Evolutionary conservation across 2,888 invertebrate genomes (phyloP).

Genomic region (Drosophila rellima): DNA sequence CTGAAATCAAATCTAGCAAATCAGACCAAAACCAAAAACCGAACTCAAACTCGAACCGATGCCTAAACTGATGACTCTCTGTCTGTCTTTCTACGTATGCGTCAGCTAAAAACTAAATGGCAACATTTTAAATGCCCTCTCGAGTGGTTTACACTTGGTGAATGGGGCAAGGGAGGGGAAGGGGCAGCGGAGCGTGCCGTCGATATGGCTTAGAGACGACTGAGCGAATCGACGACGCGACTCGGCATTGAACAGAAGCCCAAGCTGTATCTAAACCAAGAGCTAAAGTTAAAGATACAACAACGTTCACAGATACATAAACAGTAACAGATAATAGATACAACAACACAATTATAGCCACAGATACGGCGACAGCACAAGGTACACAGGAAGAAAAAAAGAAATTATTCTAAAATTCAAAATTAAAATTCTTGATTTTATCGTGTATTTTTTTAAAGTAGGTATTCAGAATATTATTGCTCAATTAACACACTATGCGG

Average conservation of each 20-base stretch:
- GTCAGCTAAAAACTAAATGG: constrained; percentile 60
- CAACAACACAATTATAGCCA: not conserved
- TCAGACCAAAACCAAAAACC: constrained; percentile 71
- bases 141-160: constrained; percentile 23
- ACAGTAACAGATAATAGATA: constrained; percentile 40
- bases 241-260: constrained; percentile 70
- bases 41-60: constrained; percentile 45
- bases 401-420: no score
- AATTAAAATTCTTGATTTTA: no score
- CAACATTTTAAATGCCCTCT: constrained; percentile 58
- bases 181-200: constrained; percentile 76
- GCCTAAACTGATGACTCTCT: constrained; percentile 51
- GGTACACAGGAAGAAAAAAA: not conserved
- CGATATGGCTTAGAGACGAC: constrained; percentile 73
- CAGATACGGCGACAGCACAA: constrained; percentile 13
- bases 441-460: no score
- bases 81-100: not conserved
- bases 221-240: constrained; percentile 61
- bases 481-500: no score
- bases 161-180: not conserved
- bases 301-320: constrained; percentile 28
- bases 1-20: constrained; percentile 84
- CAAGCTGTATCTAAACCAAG: constrained; percentile 7
- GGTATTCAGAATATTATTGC: no score
- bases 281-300: constrained; percentile 23